phyloP scores from a whole-genome alignment of 2,797 vertebrate genomes.

The Sciurus carolinensis region DNA sequence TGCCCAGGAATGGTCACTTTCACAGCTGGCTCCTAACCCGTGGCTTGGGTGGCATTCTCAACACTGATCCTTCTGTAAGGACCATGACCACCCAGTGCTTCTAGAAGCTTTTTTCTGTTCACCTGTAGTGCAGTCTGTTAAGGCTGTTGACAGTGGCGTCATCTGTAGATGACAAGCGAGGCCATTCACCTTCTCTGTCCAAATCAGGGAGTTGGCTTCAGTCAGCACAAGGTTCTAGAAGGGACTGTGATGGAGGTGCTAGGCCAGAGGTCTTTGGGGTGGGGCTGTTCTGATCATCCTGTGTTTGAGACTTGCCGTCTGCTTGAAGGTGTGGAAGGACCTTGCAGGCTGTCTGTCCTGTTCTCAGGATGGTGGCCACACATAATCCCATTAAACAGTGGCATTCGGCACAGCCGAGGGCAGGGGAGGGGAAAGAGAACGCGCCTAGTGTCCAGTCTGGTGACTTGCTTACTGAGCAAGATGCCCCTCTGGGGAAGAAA shows the following conservation, averaged over 20 bases:
- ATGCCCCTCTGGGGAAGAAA: background rate
- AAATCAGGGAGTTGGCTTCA: background rate
- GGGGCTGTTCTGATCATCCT: accelerated
- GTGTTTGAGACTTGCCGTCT: background rate
- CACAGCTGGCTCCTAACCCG: accelerated
- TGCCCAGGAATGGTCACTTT: background rate
- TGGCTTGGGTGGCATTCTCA: background rate
- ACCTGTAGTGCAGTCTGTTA: accelerated
- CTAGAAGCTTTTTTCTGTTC: background rate
- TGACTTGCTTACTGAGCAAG: background rate
- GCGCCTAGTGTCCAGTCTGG: background rate
- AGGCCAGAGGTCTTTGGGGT: background rate
- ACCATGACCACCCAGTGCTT: background rate
- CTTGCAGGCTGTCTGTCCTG: background rate
- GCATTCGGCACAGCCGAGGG: background rate
- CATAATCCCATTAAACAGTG: accelerated
- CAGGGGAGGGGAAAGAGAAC: background rate
- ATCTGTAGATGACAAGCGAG: too few relatives aligned
- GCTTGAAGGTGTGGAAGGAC: background rate
- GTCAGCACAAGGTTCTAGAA: background rate
- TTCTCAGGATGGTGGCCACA: too few relatives aligned
- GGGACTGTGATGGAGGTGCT: background rate
- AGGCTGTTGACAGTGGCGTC: background rate
- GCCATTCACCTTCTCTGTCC: background rate
- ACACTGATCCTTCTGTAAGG: accelerated